These are phyloP conservation scores for Knipowitschia caucasica DNA, from an alignment of 2,797 vertebrate genomes.

Conservation along the genomic window DNA sequence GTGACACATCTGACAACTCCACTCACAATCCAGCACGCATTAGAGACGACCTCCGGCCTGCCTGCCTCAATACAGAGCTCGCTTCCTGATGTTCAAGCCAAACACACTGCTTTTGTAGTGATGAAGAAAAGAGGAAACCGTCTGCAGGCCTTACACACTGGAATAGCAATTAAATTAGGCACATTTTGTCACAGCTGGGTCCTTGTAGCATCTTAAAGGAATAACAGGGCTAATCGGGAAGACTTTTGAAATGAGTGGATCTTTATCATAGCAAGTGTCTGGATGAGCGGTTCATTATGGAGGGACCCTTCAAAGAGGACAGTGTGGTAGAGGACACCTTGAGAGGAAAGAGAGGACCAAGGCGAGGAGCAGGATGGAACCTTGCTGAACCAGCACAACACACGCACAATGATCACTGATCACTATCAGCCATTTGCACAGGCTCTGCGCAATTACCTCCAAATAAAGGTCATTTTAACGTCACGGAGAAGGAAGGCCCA, in stretches of 20 bases:
- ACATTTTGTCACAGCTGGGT: conserved; percentile 41
- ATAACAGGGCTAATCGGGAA: conserved; percentile 93
- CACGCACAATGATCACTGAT: conserved; percentile 79
- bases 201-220: conserved; percentile 70
- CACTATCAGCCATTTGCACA: conserved; percentile 91
- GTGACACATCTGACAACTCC: conserved; percentile 61
- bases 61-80: conserved; percentile 80
- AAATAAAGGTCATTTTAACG: conserved; percentile 92
- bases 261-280: conserved; percentile 96
- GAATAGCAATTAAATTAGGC: conserved; percentile 96
- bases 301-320: conserved; percentile 85
- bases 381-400: conserved; percentile 97
- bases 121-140: conserved; percentile 49
- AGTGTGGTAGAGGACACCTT: conserved; percentile 95
- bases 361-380: conserved; percentile 85
- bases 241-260: conserved; percentile 98
- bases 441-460: conserved; percentile 84
- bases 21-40: conserved; percentile 71
- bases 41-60: conserved; percentile 77
- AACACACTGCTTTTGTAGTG: conserved; percentile 85
- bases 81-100: conserved; percentile 79
- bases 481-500: neutral
- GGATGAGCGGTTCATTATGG: conserved; percentile 85
- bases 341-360: conserved; percentile 91
- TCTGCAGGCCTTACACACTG: conserved; percentile 81